phyloP scores from a whole-genome alignment of 1,140 invertebrate species.

The Sitodiplosis mosellana region DNA sequence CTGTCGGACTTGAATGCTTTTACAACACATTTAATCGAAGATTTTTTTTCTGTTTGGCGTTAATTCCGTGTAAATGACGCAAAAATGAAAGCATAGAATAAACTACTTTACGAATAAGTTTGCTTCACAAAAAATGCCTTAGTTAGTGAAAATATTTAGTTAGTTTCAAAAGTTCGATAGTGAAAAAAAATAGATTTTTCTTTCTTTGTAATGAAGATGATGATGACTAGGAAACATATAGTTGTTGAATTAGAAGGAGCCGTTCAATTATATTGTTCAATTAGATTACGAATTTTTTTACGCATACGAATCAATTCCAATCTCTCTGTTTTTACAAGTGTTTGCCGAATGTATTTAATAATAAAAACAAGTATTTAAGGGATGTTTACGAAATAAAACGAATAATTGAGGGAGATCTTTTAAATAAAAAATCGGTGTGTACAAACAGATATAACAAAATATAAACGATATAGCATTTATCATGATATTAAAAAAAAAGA shows the following conservation, averaged over 20 bases:
- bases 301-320: neutral
- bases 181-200: slow-evolving; percentile 6
- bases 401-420: too few relatives aligned
- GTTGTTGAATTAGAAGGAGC: neutral
- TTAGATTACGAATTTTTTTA: neutral
- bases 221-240: neutral
- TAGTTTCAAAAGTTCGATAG: slow-evolving; percentile 4
- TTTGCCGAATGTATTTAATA: neutral
- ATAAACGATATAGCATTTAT: too few relatives aligned
- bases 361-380: neutral
- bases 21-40: too few relatives aligned
- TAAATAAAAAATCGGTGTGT: too few relatives aligned
- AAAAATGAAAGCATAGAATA: too few relatives aligned
- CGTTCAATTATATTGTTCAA: neutral
- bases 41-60: too few relatives aligned
- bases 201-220: slow-evolving; percentile 4
- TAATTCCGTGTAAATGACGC: too few relatives aligned
- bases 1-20: too few relatives aligned
- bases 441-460: too few relatives aligned
- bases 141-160: neutral
- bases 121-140: neutral
- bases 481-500: too few relatives aligned
- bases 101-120: neutral
- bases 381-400: too few relatives aligned
- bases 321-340: neutral